Evolutionary conservation across 2,888 invertebrate genomes (phyloP).

Genomic region (Drosophila mulleri): DNA sequence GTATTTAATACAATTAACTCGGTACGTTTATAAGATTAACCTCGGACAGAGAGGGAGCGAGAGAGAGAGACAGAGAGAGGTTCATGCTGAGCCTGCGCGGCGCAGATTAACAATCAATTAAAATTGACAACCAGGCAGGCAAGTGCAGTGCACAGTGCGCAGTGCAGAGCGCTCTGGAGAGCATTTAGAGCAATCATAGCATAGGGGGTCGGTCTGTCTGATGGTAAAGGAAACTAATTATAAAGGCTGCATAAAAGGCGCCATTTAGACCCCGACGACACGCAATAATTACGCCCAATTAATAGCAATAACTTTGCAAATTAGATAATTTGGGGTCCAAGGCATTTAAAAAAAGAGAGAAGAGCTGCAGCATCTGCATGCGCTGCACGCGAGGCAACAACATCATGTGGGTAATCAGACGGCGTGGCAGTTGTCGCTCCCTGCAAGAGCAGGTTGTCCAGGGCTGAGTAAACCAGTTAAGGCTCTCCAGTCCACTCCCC

Average conservation of each 20-base stretch:
- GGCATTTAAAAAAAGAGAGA: conserved; percentile 20
- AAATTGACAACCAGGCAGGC: conserved; percentile 78
- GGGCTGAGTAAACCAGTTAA: conserved; percentile 4
- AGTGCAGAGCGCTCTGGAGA: background rate
- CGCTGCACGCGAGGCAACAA: conserved; percentile 29
- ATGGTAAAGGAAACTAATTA: conserved; percentile 68
- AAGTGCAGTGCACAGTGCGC: conserved; percentile 22
- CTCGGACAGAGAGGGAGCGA: conserved; percentile 33
- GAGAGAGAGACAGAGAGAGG: conserved; percentile 18
- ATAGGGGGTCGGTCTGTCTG: conserved; percentile 23
- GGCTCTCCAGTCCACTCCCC: no score
- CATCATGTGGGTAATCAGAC: conserved; percentile 60
- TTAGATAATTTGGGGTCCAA: conserved; percentile 78
- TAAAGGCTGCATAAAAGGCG: conserved; percentile 75
- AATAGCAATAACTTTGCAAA: conserved; percentile 83
- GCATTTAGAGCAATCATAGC: conserved; percentile 36
- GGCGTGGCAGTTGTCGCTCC: conserved; percentile 46
- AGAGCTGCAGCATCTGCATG: conserved; percentile 34
- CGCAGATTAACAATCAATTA: conserved; percentile 84
- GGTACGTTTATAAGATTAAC: conserved; percentile 78
- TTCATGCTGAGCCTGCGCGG: conserved; percentile 64
- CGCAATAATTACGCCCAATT: conserved; percentile 82
- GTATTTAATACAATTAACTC: conserved; percentile 81
- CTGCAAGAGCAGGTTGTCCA: background rate
- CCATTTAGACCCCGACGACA: conserved; percentile 72